phyloP scores from a whole-genome alignment of 2,888 invertebrate species.

The Cryptocheilus praepositus region DNA sequence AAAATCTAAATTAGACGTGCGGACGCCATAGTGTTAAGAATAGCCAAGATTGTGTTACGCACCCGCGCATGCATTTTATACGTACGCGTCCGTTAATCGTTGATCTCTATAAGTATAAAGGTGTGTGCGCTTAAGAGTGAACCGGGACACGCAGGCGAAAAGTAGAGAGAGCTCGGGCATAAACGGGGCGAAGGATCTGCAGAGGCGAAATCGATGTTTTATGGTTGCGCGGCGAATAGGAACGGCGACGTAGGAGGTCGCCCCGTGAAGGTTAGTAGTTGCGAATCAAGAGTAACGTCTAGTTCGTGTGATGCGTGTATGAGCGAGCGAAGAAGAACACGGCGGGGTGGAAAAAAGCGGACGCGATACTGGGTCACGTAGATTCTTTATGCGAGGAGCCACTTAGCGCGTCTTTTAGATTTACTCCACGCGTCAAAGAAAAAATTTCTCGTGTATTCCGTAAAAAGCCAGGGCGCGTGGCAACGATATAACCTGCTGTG shows the following conservation, averaged over 20 bases:
- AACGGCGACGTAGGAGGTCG: slow-evolving; percentile 23
- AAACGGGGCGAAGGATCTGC: slow-evolving; percentile 26
- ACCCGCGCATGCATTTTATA: slow-evolving; percentile 1
- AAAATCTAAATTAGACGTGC: too few relatives aligned
- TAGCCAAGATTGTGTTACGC: too few relatives aligned
- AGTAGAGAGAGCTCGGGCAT: slow-evolving; percentile 19
- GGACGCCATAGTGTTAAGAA: too few relatives aligned
- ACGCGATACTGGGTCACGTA: slow-evolving; percentile 53
- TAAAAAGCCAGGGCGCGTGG: neutral
- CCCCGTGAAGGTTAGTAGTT: slow-evolving; percentile 25
- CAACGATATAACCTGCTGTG: neutral
- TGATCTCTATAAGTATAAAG: slow-evolving; percentile 35
- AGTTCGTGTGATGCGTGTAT: slow-evolving; percentile 52
- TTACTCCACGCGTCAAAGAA: slow-evolving; percentile 42
- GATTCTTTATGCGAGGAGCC: slow-evolving; percentile 59
- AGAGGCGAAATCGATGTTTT: slow-evolving; percentile 46
- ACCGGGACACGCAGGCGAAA: too few relatives aligned
- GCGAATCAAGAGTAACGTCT: slow-evolving; percentile 53
- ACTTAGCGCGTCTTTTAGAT: slow-evolving; percentile 56
- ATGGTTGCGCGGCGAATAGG: slow-evolving; percentile 31
- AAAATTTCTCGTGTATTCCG: neutral
- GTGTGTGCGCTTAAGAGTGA: neutral
- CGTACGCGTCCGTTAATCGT: slow-evolving; percentile 7
- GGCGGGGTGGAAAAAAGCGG: neutral
- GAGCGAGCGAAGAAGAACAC: slow-evolving; percentile 21